phyloP scores from a whole-genome alignment of 2,113 vertebrate species.

The Glaucomys volans region DNA sequence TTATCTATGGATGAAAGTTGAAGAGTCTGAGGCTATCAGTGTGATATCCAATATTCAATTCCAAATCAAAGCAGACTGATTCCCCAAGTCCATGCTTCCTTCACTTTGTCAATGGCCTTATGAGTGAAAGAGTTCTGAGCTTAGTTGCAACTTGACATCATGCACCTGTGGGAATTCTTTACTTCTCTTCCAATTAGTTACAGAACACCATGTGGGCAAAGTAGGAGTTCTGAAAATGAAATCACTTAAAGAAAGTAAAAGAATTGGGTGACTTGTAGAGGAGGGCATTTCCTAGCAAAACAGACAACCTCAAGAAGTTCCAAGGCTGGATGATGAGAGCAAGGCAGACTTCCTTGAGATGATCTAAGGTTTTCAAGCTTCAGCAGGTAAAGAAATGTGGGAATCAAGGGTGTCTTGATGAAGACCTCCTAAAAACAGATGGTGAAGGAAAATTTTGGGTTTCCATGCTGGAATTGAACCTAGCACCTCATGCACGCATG shows the following conservation, averaged over 20 bases:
- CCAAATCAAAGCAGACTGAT: not conserved
- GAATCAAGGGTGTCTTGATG: not conserved
- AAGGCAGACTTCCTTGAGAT: not conserved
- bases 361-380: not conserved
- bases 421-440: not conserved
- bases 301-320: not conserved
- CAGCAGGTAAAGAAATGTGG: not conserved
- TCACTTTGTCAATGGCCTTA: not conserved
- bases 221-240: not conserved
- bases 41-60: not conserved
- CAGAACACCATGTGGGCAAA: not conserved
- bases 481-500: not conserved
- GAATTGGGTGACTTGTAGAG: not conserved
- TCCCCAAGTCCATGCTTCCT: not conserved
- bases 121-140: not conserved
- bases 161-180: not conserved
- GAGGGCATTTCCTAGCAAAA: conserved; percentile 10
- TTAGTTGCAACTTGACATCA: not conserved
- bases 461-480: not conserved
- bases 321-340: not conserved
- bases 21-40: not conserved
- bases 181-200: not conserved
- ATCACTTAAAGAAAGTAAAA: not conserved
- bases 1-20: not conserved
- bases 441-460: not conserved